Conservation (phyloP, 2,888 invertebrate species). For the Celastrina argiolus region DNA sequence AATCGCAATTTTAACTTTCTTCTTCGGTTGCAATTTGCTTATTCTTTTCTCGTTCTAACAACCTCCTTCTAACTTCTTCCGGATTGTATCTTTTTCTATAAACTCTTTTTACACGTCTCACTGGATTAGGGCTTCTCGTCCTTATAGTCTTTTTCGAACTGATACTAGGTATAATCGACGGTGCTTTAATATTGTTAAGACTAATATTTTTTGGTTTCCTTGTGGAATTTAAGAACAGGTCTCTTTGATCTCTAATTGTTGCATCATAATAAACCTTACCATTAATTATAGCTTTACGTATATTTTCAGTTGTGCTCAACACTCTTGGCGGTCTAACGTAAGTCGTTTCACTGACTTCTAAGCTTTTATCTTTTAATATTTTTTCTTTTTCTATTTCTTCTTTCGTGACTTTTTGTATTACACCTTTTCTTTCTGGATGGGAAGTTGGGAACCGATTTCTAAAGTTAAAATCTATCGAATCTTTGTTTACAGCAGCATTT, state of each 20-base stretch:
- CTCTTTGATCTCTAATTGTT: slow-evolving; percentile 60
- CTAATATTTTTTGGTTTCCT: slow-evolving; percentile 44
- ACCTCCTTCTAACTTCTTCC: slow-evolving; percentile 70
- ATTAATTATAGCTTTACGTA: slow-evolving; percentile 65
- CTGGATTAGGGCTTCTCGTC: slow-evolving; percentile 58
- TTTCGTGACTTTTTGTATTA: slow-evolving; percentile 62
- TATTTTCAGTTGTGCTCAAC: slow-evolving; percentile 62
- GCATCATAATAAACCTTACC: slow-evolving; percentile 73
- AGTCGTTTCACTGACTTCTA: slow-evolving; percentile 70
- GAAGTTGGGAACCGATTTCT: slow-evolving; percentile 56
- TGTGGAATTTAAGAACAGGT: slow-evolving; percentile 47
- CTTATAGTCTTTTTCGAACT: slow-evolving; percentile 54
- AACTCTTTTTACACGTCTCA: slow-evolving; percentile 65
- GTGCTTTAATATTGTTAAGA: slow-evolving; percentile 46
- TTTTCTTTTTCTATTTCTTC: slow-evolving; percentile 63
- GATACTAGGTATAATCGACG: slow-evolving; percentile 46
- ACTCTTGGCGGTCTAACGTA: slow-evolving; percentile 65
- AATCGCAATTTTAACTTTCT: slow-evolving; percentile 29
- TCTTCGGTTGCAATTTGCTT: slow-evolving; percentile 39
- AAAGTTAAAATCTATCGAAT: slow-evolving; percentile 57
- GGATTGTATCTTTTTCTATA: slow-evolving; percentile 71
- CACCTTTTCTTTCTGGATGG: slow-evolving; percentile 53
- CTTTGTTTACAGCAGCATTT: slow-evolving; percentile 60
- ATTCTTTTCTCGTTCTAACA: slow-evolving; percentile 63
- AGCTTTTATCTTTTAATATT: slow-evolving; percentile 52